Conservation (phyloP, 2,113 vertebrate genomes). For the Platysternon megacephalum region DNA sequence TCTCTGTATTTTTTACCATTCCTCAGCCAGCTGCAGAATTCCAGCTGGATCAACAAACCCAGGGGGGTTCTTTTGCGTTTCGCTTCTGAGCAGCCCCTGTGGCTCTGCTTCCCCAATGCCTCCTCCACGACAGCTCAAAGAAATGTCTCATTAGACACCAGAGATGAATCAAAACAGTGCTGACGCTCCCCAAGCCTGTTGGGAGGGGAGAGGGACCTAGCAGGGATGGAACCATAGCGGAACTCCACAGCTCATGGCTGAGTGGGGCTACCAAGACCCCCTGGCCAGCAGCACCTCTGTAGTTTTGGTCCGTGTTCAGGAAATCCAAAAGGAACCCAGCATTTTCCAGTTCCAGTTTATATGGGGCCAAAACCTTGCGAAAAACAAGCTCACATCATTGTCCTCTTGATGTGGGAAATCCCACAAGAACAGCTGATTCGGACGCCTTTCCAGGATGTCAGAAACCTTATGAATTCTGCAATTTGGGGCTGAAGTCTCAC, state of each 20-base stretch:
- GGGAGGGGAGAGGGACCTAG: not conserved
- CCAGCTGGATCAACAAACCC: not conserved
- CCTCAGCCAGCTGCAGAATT: not conserved
- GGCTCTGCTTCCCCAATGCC: not conserved
- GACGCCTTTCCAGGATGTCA: not conserved
- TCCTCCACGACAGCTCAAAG: not conserved
- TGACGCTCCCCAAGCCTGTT: not conserved
- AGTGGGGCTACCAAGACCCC: not conserved
- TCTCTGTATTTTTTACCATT: not conserved
- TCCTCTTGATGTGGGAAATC: not conserved
- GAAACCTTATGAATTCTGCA: not conserved
- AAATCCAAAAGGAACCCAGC: not conserved
- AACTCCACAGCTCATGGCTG: not conserved
- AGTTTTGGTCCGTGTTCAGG: not conserved
- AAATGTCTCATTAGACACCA: not conserved
- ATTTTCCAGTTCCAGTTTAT: not conserved
- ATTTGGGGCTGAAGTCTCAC: not conserved
- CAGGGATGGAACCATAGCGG: not conserved
- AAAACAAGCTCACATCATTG: not conserved
- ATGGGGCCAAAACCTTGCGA: not conserved
- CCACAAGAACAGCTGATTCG: not conserved
- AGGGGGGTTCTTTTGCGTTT: not conserved
- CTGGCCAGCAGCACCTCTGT: not conserved
- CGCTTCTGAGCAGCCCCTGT: not conserved
- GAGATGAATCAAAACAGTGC: not conserved